These are phyloP conservation scores for Galaxias olidus DNA, from an alignment of 2,797 vertebrate species.

Conservation along the genomic window DNA sequence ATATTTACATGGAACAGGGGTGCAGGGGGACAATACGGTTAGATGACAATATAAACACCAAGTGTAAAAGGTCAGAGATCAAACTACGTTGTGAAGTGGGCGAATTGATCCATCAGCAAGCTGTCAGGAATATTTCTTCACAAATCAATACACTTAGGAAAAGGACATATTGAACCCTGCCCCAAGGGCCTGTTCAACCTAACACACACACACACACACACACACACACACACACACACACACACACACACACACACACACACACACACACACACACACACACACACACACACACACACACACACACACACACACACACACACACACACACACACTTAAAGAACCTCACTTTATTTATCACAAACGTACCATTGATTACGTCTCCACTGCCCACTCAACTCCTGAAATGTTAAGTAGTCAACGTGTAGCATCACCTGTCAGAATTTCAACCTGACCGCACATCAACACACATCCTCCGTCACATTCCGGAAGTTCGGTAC, in stretches of 20 bases:
- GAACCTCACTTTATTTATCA: too few relatives aligned
- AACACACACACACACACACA: neutral
- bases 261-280: conserved; percentile 1
- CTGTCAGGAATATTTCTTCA: conserved; percentile 2
- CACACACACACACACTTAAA: too few relatives aligned
- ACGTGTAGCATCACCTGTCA: too few relatives aligned
- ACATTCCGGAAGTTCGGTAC: too few relatives aligned
- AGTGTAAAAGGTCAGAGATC: neutral
- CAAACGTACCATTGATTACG: too few relatives aligned
- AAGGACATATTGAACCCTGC: conserved; percentile 3
- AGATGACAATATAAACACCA: neutral
- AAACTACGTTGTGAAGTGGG: neutral
- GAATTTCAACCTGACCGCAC: too few relatives aligned
- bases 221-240: conserved; percentile 7
- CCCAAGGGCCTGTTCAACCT: neutral
- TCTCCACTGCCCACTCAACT: too few relatives aligned
- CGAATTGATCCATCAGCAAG: neutral
- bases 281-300: neutral
- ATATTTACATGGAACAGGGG: too few relatives aligned
- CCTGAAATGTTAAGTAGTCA: too few relatives aligned
- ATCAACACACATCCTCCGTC: too few relatives aligned
- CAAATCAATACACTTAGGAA: conserved; percentile 1
- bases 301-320: too few relatives aligned
- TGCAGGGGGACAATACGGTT: neutral
- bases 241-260: neutral